phyloP scores from a whole-genome alignment of 2,797 vertebrate genomes.

The Pangasius mekongensis region DNA sequence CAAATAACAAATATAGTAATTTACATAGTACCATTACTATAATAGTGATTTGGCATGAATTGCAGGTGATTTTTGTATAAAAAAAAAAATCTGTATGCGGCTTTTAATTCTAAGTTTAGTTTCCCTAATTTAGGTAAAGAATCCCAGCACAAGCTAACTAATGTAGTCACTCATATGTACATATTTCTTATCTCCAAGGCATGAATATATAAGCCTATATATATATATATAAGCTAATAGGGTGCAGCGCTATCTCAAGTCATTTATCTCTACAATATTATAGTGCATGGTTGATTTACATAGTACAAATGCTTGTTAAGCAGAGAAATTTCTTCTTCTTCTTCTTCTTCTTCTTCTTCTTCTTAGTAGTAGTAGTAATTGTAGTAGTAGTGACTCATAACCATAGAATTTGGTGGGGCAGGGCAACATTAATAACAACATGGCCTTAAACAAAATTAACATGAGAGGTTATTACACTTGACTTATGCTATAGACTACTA shows the following conservation, averaged over 20 bases:
- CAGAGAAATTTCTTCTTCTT: background rate
- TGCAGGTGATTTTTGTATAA: background rate
- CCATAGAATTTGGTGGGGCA: background rate
- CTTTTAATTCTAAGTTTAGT: background rate
- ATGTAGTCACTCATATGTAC: conserved; percentile 26
- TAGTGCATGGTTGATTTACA: conserved; percentile 45
- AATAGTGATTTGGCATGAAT: background rate
- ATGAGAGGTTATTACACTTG: background rate
- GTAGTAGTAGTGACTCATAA: background rate
- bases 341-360: background rate
- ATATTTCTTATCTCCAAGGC: conserved; percentile 37
- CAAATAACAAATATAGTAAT: background rate
- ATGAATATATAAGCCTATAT: conserved; percentile 29
- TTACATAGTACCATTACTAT: background rate
- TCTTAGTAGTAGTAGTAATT: background rate
- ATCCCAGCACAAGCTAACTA: background rate
- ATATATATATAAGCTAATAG: conserved; percentile 26
- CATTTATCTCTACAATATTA: conserved; percentile 41
- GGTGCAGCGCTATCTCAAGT: conserved; percentile 25
- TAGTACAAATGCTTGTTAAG: conserved; percentile 7
- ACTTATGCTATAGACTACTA: background rate
- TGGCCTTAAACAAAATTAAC: background rate
- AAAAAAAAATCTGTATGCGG: background rate
- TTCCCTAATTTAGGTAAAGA: background rate
- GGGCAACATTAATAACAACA: background rate